phyloP scores from a whole-genome alignment of 2,113 vertebrate genomes.

The Hiodon alosoides region DNA sequence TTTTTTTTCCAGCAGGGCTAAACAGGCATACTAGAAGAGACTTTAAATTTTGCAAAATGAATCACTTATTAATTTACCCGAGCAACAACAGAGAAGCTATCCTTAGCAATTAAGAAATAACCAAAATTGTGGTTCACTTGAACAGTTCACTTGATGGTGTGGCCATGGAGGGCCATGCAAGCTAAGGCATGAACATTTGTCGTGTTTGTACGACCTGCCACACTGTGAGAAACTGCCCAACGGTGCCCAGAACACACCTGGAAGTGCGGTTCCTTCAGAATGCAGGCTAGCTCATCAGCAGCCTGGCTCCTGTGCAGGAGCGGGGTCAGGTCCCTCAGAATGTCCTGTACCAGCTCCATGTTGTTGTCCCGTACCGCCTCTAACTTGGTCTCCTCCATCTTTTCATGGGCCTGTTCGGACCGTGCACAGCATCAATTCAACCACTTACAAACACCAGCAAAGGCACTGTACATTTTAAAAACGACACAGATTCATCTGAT shows the following conservation, averaged over 20 bases:
- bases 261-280: constrained; percentile 90
- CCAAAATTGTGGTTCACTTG: too few relatives aligned
- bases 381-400: constrained; percentile 82
- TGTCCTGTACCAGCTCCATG: constrained; percentile 89
- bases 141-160: too few relatives aligned
- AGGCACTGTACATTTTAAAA: background rate
- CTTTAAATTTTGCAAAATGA: too few relatives aligned
- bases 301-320: constrained; percentile 62
- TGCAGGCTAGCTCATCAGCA: constrained; percentile 73
- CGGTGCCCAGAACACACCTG: constrained; percentile 63
- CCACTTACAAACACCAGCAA: background rate
- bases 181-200: too few relatives aligned
- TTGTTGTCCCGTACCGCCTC: constrained; percentile 92
- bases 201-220: too few relatives aligned
- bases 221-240: too few relatives aligned
- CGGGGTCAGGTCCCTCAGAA: constrained; percentile 78
- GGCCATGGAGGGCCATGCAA: too few relatives aligned
- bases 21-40: too few relatives aligned
- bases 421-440: background rate
- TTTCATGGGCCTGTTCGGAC: constrained; percentile 73
- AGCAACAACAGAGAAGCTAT: too few relatives aligned
- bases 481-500: background rate
- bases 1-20: too few relatives aligned
- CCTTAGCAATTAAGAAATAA: too few relatives aligned
- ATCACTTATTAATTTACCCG: too few relatives aligned